Conservation (phyloP, 2,797 vertebrate genomes). For the Cygnus olor region DNA sequence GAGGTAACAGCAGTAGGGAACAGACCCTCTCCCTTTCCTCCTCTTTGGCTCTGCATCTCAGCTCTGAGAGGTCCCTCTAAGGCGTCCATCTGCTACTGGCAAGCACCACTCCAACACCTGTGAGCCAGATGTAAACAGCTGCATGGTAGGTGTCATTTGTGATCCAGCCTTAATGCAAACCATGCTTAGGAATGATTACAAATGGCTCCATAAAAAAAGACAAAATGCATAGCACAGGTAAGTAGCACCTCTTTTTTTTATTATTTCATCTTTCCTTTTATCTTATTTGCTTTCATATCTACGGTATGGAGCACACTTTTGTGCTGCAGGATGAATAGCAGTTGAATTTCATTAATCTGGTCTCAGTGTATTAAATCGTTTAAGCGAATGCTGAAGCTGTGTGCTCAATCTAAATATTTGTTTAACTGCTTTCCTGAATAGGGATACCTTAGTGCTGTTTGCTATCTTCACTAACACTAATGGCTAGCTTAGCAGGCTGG, state of each 20-base stretch:
- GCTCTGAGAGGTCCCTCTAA: not conserved
- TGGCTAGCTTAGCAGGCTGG: not conserved
- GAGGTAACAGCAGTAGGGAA: not conserved
- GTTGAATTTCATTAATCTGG: slow-evolving; percentile 6
- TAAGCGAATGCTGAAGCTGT: not conserved
- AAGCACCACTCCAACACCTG: slow-evolving; percentile 18
- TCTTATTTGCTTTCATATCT: slow-evolving; percentile 32
- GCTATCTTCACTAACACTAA: not conserved
- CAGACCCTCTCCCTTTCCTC: not conserved
- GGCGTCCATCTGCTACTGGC: not conserved
- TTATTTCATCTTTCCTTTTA: slow-evolving; percentile 27
- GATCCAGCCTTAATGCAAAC: not conserved
- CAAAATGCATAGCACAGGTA: slow-evolving; percentile 6
- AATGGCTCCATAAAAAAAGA: not conserved
- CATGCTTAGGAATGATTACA: not conserved
- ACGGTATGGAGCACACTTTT: not conserved
- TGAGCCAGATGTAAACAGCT: slow-evolving; percentile 50
- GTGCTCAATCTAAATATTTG: not conserved
- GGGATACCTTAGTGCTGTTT: not conserved
- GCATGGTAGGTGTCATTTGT: not conserved
- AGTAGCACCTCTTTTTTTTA: slow-evolving; percentile 20
- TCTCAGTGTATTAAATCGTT: not conserved
- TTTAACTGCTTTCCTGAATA: not conserved
- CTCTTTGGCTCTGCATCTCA: not conserved
- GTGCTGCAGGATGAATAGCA: not conserved